These are phyloP conservation scores for Stercorarius parasiticus DNA, from an alignment of 2,113 vertebrate species.

Conservation along the genomic window DNA sequence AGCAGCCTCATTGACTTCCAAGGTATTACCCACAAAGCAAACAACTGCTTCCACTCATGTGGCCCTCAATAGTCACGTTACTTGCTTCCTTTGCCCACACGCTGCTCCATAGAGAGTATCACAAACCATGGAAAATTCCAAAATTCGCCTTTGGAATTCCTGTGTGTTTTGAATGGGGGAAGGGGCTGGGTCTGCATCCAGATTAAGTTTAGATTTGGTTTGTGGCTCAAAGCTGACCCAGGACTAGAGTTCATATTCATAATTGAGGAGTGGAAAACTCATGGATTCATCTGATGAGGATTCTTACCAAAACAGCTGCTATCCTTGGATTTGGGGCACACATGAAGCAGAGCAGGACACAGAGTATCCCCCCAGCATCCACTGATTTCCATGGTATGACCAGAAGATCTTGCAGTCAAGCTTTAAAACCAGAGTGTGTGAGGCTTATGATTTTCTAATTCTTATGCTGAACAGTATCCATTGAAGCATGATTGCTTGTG, in stretches of 20 bases:
- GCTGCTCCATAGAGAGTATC: slow-evolving; percentile 5
- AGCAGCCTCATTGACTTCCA: not conserved
- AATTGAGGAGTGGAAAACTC: slow-evolving; percentile 1
- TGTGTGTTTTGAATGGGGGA: not conserved
- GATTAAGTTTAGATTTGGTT: slow-evolving; percentile 46
- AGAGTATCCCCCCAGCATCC: not conserved
- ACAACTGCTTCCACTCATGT: not conserved
- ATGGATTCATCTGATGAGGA: not conserved
- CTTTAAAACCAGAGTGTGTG: not conserved
- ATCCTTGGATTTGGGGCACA: not conserved
- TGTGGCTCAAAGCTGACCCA: slow-evolving; percentile 41
- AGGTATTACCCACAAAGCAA: slow-evolving; percentile 15
- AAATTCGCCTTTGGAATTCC: not conserved
- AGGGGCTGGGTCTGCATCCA: not conserved
- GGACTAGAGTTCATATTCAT: not conserved
- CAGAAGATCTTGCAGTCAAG: not conserved
- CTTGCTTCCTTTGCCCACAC: slow-evolving; percentile 12
- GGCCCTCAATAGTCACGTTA: not conserved
- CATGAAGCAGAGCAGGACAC: not conserved
- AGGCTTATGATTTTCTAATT: not conserved
- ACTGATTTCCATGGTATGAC: not conserved
- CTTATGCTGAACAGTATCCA: not conserved
- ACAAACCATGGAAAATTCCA: slow-evolving; percentile 61
- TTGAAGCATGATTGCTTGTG: not conserved
- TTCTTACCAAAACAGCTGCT: not conserved